Evolutionary conservation across 1,140 invertebrate species (phyloP).

Genomic region (Ceratitis capitata): DNA sequence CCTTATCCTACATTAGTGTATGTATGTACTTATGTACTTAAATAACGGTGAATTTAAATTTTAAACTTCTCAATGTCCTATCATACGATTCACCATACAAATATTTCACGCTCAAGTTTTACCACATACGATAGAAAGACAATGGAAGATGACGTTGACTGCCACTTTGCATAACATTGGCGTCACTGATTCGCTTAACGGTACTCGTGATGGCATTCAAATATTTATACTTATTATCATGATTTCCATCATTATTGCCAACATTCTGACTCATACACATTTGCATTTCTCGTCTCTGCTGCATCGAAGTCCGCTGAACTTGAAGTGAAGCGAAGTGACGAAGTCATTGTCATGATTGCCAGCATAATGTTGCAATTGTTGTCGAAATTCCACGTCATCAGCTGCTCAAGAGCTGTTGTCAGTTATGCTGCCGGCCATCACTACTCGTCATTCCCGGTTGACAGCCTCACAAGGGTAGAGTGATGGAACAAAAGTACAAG

Average conservation of each 20-base stretch:
- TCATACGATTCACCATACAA: too few species aligned
- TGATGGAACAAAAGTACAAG: neutral
- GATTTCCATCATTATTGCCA: neutral
- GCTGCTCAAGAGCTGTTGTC: neutral
- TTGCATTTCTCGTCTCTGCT: neutral
- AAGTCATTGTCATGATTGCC: neutral
- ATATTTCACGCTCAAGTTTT: too few species aligned
- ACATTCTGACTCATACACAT: neutral
- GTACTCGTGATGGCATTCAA: too few species aligned
- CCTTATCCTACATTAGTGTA: too few species aligned
- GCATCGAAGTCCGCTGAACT: neutral
- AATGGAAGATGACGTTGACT: too few species aligned
- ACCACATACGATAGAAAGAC: too few species aligned
- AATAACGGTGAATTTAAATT: too few species aligned
- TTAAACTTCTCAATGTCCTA: too few species aligned
- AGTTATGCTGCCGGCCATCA: neutral
- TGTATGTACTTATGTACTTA: too few species aligned
- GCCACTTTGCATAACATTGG: neutral
- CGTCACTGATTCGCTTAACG: neutral
- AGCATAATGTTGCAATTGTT: conserved; percentile 22
- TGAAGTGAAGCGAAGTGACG: neutral
- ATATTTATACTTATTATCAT: conserved; percentile 9
- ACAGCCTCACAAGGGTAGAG: neutral
- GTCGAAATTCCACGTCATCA: neutral
- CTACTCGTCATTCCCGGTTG: neutral